Percentiles rank a stretch among this genome's conserved stretches.
These are phyloP conservation scores for Adelognathus sp. DNA, from an alignment of 2,888 invertebrate genomes.

Conservation along the genomic window DNA sequence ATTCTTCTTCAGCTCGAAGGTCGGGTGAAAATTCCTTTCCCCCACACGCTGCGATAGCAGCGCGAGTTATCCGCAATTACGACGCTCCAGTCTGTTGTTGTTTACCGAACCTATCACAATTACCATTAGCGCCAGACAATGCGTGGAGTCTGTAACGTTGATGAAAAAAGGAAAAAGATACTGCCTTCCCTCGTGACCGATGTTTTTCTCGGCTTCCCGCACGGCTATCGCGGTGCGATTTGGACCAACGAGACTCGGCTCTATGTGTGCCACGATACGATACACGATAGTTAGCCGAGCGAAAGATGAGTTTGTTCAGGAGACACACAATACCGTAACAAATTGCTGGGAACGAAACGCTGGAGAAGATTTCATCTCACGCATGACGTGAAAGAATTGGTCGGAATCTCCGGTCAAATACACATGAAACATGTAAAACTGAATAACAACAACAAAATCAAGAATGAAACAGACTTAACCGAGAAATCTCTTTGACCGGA, in stretches of 20 bases:
- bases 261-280: no score
- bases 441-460: no score
- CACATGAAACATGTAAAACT: no score
- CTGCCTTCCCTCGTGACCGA: not conserved
- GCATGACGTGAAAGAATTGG: no score
- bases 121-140: not conserved
- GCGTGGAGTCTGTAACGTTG: not conserved
- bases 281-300: not conserved
- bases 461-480: no score
- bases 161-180: not conserved
- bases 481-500: no score
- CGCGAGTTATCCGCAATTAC: not conserved
- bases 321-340: not conserved
- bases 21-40: not conserved
- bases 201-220: not conserved
- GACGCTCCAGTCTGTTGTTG: constrained; percentile 18
- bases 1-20: not conserved
- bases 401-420: no score
- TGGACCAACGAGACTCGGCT: not conserved
- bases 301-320: not conserved
- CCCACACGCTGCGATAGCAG: not conserved
- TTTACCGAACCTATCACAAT: constrained; percentile 3
- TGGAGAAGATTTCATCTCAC: not conserved
- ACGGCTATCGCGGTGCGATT: not conserved
- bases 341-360: not conserved